Evolutionary conservation across 2,888 invertebrate species (phyloP).

Genomic region (Leptogaster cylindrica): DNA sequence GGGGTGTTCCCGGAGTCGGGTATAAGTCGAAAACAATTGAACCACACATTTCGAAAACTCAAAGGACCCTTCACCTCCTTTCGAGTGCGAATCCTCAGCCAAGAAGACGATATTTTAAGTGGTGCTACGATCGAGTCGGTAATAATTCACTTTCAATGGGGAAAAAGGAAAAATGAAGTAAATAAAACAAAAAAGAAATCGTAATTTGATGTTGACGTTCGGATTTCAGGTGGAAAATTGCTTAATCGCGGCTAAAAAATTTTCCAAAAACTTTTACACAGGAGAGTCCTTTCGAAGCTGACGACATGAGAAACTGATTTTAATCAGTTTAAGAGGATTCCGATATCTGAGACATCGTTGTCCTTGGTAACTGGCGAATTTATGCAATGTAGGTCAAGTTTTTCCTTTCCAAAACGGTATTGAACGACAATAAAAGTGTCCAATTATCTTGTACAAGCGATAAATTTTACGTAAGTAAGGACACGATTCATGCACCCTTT

Average conservation of each 20-base stretch:
- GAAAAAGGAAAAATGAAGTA: too few species aligned
- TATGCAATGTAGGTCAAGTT: neutral
- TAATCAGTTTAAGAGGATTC: neutral
- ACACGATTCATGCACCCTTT: neutral
- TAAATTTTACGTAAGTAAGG: neutral
- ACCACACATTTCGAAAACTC: slow-evolving; percentile 27
- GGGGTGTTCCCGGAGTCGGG: neutral
- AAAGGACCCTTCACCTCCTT: slow-evolving; percentile 16
- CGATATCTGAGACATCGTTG: neutral
- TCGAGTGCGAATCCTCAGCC: neutral
- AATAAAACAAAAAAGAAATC: slow-evolving; percentile 12
- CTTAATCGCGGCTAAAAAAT: slow-evolving; percentile 7
- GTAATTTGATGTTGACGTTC: slow-evolving; percentile 36
- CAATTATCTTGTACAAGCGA: neutral
- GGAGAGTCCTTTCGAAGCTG: neutral
- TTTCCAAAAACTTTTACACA: too few species aligned
- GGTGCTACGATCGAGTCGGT: slow-evolving; percentile 48
- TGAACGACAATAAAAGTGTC: neutral
- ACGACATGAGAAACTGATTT: neutral
- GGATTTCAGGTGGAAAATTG: slow-evolving; percentile 26
- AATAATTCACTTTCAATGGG: slow-evolving; percentile 49
- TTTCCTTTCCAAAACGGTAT: neutral
- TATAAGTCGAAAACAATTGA: slow-evolving; percentile 32
- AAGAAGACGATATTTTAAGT: slow-evolving; percentile 34
- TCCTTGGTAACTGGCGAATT: neutral